Evolutionary conservation across 2,888 invertebrate genomes (phyloP).

Genomic region (Meloe dianella): DNA sequence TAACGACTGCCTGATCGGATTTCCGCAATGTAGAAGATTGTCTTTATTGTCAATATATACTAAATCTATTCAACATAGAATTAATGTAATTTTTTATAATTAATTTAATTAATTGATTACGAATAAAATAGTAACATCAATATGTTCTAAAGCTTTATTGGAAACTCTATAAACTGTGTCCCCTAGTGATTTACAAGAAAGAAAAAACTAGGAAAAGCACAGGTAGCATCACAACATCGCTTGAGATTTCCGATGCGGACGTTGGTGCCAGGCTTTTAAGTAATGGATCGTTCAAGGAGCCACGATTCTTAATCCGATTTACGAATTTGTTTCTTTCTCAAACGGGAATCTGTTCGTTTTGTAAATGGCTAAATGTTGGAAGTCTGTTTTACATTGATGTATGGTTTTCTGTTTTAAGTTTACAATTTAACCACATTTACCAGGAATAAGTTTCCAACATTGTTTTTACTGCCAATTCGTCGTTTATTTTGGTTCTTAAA

Average conservation of each 20-base stretch:
- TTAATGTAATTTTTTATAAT: neutral
- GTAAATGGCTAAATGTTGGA: slow-evolving; percentile 48
- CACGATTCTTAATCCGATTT: slow-evolving; percentile 56
- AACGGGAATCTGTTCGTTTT: slow-evolving; percentile 47
- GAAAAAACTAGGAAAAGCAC: slow-evolving; percentile 22
- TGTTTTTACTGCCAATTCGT: slow-evolving; percentile 26
- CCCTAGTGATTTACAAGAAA: slow-evolving; percentile 16
- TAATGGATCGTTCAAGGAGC: slow-evolving; percentile 54
- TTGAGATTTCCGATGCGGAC: slow-evolving; percentile 55
- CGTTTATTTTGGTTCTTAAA: neutral
- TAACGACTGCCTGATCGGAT: slow-evolving; percentile 51
- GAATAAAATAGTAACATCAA: neutral
- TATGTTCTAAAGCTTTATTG: neutral
- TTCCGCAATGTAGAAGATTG: slow-evolving; percentile 47
- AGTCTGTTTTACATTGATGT: slow-evolving; percentile 44
- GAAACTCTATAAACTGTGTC: slow-evolving; percentile 18
- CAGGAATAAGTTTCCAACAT: neutral
- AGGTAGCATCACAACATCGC: slow-evolving; percentile 45
- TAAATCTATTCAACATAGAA: neutral
- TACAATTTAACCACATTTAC: slow-evolving; percentile 40
- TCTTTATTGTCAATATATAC: slow-evolving; percentile 41
- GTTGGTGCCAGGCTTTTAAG: slow-evolving; percentile 52
- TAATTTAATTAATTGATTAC: neutral
- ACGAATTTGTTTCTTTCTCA: slow-evolving; percentile 41
- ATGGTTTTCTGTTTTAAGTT: slow-evolving; percentile 33